phyloP scores from a whole-genome alignment of 2,113 vertebrate genomes.

The Dasypus novemcinctus region DNA sequence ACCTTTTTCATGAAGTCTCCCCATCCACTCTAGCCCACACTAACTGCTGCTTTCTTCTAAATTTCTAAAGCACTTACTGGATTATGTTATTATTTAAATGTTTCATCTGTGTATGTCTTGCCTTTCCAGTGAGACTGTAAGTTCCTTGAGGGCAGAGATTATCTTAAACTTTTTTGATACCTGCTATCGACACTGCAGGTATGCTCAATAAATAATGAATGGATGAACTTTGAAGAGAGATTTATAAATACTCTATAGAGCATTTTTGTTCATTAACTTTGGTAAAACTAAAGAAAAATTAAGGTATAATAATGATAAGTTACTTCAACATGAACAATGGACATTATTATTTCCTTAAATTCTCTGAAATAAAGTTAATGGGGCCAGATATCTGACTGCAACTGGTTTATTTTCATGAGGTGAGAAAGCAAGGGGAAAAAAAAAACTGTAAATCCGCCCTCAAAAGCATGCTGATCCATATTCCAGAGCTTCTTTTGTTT shows the following conservation, averaged over 20 bases:
- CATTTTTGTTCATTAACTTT: constrained; percentile 61
- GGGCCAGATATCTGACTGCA: constrained; percentile 47
- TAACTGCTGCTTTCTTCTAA: constrained; percentile 17
- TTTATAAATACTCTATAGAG: constrained; percentile 25
- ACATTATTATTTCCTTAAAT: constrained; percentile 12
- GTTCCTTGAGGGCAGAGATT: constrained; percentile 46
- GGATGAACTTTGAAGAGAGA: constrained; percentile 43
- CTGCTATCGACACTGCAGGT: constrained; percentile 53
- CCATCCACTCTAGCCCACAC: background rate
- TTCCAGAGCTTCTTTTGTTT: constrained; percentile 74
- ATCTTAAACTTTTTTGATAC: constrained; percentile 66
- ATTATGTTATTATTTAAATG: constrained; percentile 44
- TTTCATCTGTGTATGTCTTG: constrained; percentile 59
- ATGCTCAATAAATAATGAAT: constrained; percentile 42
- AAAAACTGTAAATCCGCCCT: constrained; percentile 66
- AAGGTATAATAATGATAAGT: background rate
- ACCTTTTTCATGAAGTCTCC: background rate
- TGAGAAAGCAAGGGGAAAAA: background rate
- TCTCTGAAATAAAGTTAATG: constrained; percentile 54
- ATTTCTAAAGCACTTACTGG: constrained; percentile 62
- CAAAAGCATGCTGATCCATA: constrained; percentile 72
- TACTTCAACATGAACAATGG: constrained; percentile 12
- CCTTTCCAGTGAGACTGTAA: constrained; percentile 62
- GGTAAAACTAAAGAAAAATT: constrained; percentile 60
- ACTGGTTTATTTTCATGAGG: constrained; percentile 65